Percentiles rank a stretch among this genome's conserved stretches.
These are phyloP conservation scores for Muscina levida DNA, from an alignment of 2,888 invertebrate species.

Conservation along the genomic window DNA sequence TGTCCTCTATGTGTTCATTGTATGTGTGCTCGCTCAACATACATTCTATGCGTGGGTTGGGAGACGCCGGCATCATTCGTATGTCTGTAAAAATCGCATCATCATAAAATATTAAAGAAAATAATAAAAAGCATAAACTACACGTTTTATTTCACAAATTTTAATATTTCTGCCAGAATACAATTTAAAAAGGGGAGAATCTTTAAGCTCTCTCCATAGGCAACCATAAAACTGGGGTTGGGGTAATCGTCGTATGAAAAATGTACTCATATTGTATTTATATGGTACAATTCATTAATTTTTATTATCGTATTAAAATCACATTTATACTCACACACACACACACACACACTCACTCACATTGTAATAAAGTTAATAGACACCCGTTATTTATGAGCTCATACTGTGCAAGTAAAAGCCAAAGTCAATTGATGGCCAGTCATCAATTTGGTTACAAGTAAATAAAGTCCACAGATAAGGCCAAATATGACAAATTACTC, in stretches of 20 bases:
- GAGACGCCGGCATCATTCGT: conserved; percentile 35
- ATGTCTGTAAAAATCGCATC: conserved; percentile 64
- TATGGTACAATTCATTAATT: conserved; percentile 41
- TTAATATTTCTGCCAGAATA: conserved; percentile 45
- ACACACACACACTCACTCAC: not conserved
- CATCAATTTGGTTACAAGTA: conserved; percentile 67
- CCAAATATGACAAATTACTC: conserved; percentile 61
- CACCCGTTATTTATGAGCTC: conserved; percentile 27
- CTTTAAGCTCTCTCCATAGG: not conserved
- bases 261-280: conserved; percentile 7
- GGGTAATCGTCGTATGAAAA: not conserved
- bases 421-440: conserved; percentile 30
- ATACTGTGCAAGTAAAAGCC: conserved; percentile 10
- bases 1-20: too few species aligned
- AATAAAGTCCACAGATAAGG: conserved; percentile 59
- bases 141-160: conserved; percentile 54
- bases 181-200: conserved; percentile 4
- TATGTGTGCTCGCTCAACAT: too few species aligned
- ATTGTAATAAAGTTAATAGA: conserved; percentile 32
- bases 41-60: not conserved
- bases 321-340: conserved; percentile 24
- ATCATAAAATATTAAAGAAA: conserved; percentile 60
- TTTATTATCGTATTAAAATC: conserved; percentile 44
- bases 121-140: conserved; percentile 59
- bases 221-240: not conserved